phyloP scores from a whole-genome alignment of 1,140 invertebrate species.

The Stratiolaelaps scimitus region DNA sequence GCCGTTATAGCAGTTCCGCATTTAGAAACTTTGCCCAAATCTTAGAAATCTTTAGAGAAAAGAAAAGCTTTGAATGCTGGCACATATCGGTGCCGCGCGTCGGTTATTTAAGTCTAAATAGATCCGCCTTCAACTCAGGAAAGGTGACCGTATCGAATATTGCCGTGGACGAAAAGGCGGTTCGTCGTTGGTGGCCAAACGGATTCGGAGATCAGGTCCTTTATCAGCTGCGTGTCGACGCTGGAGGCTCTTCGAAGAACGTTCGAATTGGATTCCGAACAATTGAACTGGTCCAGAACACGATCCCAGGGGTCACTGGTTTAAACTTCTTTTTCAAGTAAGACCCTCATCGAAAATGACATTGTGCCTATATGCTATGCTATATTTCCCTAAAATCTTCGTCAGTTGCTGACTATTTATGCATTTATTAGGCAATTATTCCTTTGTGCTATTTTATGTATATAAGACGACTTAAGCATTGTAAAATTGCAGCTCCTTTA shows the following conservation, averaged over 20 bases:
- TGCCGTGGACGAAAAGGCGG: constrained; percentile 35
- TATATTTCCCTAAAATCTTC: constrained; percentile 11
- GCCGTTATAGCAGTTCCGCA: no score
- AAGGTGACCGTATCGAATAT: constrained; percentile 12
- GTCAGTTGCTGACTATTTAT: background rate
- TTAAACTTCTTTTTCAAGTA: constrained; percentile 28
- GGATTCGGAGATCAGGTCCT: constrained; percentile 70
- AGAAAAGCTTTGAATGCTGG: no score
- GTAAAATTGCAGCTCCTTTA: no score
- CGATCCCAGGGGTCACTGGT: constrained; percentile 37
- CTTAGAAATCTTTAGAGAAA: no score
- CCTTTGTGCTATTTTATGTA: no score
- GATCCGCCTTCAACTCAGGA: background rate
- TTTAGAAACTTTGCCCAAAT: no score
- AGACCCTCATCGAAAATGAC: background rate
- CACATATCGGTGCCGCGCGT: no score
- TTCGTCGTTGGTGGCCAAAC: constrained; percentile 83
- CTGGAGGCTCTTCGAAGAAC: constrained; percentile 40
- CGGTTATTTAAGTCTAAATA: no score
- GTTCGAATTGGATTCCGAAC: constrained; percentile 70
- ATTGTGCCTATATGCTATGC: background rate
- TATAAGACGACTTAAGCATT: no score
- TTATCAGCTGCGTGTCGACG: constrained; percentile 52
- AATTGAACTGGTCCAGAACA: constrained; percentile 51
- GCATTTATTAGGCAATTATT: background rate